Percentiles rank a stretch among this genome's conserved stretches.
These are phyloP conservation scores for Hylomyscus alleni DNA, from an alignment of 2,797 vertebrate species.

Conservation along the genomic window DNA sequence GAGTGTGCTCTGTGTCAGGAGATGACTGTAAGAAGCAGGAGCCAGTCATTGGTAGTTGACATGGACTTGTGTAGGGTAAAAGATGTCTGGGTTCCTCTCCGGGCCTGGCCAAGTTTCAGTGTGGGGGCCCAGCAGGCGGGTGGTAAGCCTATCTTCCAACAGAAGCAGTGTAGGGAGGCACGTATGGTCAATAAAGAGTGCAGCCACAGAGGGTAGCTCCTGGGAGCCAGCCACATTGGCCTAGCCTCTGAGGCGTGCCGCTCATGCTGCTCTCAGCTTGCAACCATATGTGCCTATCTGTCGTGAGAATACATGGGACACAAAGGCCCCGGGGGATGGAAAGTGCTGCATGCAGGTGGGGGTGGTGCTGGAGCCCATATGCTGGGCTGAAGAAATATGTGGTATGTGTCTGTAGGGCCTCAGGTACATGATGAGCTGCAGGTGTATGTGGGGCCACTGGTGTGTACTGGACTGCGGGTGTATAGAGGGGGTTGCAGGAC, in stretches of 20 bases:
- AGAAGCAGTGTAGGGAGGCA: not conserved
- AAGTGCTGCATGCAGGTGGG: no score
- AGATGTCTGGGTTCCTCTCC: not conserved
- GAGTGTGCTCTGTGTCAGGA: accelerated
- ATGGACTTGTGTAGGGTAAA: accelerated
- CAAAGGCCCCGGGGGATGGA: not conserved
- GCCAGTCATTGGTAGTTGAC: not conserved
- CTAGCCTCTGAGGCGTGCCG: not conserved
- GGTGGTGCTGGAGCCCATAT: no score
- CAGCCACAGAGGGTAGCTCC: not conserved
- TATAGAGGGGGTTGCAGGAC: not conserved
- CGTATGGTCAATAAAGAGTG: not conserved
- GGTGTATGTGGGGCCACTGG: not conserved
- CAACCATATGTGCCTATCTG: not conserved
- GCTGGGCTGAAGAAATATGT: not conserved
- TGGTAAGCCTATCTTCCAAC: not conserved
- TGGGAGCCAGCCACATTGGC: not conserved
- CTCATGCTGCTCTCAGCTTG: not conserved
- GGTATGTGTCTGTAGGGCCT: not conserved
- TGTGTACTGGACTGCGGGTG: not conserved
- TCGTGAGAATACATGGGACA: no score
- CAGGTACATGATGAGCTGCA: no score
- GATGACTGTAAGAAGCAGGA: not conserved
- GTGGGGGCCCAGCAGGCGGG: not conserved
- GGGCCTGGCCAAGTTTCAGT: not conserved